Base-by-base conservation (phyloP, 2,888 invertebrate species). In the Brachyopa scutellaris region DNA sequence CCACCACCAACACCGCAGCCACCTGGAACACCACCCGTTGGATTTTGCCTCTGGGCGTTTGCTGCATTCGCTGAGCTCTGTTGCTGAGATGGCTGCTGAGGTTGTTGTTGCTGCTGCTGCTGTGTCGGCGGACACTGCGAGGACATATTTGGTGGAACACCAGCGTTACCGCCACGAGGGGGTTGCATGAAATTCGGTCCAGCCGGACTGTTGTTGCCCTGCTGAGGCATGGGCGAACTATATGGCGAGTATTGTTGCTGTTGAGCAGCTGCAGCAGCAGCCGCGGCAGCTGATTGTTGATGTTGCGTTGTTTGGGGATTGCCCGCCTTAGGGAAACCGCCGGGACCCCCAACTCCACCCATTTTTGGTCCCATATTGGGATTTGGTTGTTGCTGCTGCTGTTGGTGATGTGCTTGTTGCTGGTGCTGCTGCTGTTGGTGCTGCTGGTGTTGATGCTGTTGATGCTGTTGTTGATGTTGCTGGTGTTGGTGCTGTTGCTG, bases 201-300 rank as follows among this genome's bases (percentile, higher is more conserved):
- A 61, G 86, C 86, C 38, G 87, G 85, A 84, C 86, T 89, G 42
- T 85, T 86, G 92, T 92, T 42, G 91, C 92, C 88, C 92, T 92
- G 88, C 91, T 92, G 88, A 92, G 92, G 89, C 94, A 92, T 90
- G 0, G 93, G 93, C 86, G 93, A 93, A 69, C 93, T 93, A 86
- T 93, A 94, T 59, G 94, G 93, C 85, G 94, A 94, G 90, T 94
- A 94, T 90, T 93, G 93, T 87, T 94, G 90, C 85, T 89, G 88
- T 78, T 85, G 87, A 49, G 85, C 85, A 23, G 74, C 74, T 11
- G 72, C 83, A 6, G 69, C 76, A 36, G 69, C 69, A 9, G 73
- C 73, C 8, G 73, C 73, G 2, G 79, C 67, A 11, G 76, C 82
- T 31, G 87, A 86, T 74, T 88, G 89, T 51, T 87, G 88, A 61